phyloP scores from a whole-genome alignment of 1,140 invertebrate genomes.

The Eubasilissa regina region DNA sequence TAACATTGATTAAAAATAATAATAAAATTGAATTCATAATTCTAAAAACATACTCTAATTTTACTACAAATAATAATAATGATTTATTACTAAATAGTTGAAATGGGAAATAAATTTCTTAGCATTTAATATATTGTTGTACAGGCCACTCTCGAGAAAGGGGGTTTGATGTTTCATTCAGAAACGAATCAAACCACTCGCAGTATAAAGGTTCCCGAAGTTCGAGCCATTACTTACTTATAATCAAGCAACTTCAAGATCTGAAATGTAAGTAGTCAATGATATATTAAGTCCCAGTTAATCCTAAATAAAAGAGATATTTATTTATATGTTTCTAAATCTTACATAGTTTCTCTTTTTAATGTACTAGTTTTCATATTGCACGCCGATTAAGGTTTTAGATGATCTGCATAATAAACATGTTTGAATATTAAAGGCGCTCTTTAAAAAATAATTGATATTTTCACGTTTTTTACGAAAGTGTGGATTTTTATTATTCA shows the following conservation, averaged over 20 bases:
- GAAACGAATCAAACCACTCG: conserved; percentile 24
- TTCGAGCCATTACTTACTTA: conserved; percentile 7
- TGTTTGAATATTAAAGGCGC: no score
- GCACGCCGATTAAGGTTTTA: no score
- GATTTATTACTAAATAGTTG: neutral
- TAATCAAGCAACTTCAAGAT: neutral
- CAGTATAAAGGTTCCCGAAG: conserved; percentile 1
- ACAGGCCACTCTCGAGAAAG: neutral
- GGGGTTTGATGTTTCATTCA: conserved; percentile 30
- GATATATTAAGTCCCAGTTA: neutral
- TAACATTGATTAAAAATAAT: no score
- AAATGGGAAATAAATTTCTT: neutral
- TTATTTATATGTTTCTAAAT: no score
- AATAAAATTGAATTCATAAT: no score
- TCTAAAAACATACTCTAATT: no score
- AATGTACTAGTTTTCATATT: no score
- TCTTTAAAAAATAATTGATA: no score
- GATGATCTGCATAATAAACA: no score
- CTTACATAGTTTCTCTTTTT: no score
- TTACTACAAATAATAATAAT: neutral
- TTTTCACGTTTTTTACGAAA: no score
- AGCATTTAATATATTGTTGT: neutral
- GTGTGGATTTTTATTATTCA: no score
- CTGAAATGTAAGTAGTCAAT: neutral
- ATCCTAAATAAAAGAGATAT: neutral